Evolutionary conservation across 2,113 vertebrate species (phyloP).

Genomic region (Brachyhypopomus occidentalis): DNA sequence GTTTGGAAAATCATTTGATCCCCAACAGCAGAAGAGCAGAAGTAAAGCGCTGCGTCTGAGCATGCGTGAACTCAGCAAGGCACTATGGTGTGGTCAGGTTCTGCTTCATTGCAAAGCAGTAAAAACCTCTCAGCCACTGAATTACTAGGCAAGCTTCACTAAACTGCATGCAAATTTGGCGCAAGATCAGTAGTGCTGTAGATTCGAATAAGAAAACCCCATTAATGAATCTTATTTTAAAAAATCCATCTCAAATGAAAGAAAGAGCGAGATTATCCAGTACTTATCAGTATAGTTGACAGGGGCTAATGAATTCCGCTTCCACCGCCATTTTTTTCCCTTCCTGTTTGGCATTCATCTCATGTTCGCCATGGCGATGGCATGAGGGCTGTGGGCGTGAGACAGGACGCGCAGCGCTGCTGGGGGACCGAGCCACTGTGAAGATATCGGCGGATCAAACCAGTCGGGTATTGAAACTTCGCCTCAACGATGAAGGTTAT

Average conservation of each 20-base stretch:
- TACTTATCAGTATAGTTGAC: slow-evolving; percentile 27
- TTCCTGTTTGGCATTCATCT: slow-evolving; percentile 40
- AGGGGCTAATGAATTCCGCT: slow-evolving; percentile 20
- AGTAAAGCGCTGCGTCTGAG: too few species aligned
- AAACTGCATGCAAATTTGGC: neutral
- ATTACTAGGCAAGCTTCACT: neutral
- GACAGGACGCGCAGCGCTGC: neutral
- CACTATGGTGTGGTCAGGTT: neutral
- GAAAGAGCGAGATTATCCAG: neutral
- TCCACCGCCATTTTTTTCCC: slow-evolving; percentile 1
- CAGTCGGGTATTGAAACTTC: slow-evolving; percentile 24
- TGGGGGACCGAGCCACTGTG: slow-evolving; percentile 21
- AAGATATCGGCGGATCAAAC: slow-evolving; percentile 9
- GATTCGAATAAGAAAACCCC: slow-evolving; percentile 50
- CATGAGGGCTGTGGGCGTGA: neutral
- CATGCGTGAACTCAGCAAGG: slow-evolving; percentile 1
- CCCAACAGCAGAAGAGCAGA: too few species aligned
- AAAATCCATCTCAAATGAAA: slow-evolving; percentile 33
- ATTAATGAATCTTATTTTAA: slow-evolving; percentile 45
- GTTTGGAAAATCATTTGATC: too few species aligned
- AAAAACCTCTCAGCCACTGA: neutral
- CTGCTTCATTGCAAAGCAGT: slow-evolving; percentile 49
- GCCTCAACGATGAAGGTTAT: slow-evolving; percentile 21
- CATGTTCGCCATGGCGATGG: slow-evolving; percentile 17
- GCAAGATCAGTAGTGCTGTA: slow-evolving; percentile 38